Conservation (phyloP, 1,140 invertebrate genomes). For the Drosophila tani region DNA sequence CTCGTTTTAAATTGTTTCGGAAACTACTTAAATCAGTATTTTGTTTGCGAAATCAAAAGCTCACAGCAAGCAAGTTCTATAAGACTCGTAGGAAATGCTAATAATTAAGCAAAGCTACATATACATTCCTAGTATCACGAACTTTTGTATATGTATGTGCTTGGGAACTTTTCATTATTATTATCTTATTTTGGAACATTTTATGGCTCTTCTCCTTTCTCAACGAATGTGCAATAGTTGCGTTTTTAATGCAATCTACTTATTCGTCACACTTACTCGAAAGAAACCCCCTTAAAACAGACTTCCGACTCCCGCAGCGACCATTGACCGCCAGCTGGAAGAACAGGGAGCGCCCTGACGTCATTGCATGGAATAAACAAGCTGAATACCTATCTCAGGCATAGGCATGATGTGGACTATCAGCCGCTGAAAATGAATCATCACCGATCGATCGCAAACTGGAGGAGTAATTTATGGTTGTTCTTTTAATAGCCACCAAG, state of each 20-base stretch:
- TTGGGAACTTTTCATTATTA: not conserved
- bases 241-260: not conserved
- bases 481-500: slow-evolving; percentile 61
- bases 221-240: not conserved
- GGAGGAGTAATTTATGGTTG: slow-evolving; percentile 40
- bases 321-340: slow-evolving; percentile 22
- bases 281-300: not conserved
- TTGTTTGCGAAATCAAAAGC: slow-evolving; percentile 1
- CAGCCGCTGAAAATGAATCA: slow-evolving; percentile 52
- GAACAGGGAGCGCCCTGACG: slow-evolving; percentile 54
- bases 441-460: slow-evolving; percentile 31
- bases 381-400: slow-evolving; percentile 35
- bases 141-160: not conserved
- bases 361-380: slow-evolving; percentile 34
- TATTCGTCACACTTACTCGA: not conserved
- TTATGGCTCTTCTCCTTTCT: not conserved
- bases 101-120: not conserved
- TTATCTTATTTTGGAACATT: slow-evolving; percentile 1
- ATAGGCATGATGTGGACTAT: slow-evolving; percentile 52
- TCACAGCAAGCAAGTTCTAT: not conserved
- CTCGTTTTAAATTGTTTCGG: too few species aligned
- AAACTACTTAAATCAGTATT: not conserved
- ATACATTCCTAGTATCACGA: not conserved
- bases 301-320: not conserved
- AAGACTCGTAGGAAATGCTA: not conserved